Evolutionary conservation across 2,113 vertebrate genomes (phyloP), one percentile per base, ranked within the genome.

Genomic region (Heterotis niloticus): DNA sequence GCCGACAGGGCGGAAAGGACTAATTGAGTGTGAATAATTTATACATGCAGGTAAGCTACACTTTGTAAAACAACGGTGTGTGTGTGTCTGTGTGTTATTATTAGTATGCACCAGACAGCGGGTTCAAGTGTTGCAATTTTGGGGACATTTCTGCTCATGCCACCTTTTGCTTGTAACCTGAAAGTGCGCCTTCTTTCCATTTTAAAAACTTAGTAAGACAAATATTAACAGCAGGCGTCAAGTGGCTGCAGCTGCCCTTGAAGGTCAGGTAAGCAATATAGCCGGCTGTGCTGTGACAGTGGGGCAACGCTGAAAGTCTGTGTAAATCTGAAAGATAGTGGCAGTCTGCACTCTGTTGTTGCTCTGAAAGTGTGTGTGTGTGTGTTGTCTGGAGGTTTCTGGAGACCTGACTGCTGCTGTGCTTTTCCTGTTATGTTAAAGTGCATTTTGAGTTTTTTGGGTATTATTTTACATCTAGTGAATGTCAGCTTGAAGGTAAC

Each of bases 371-470:
- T 11, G 59, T 62, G 59, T 62, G 57, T 59, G 57, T 59, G 59
- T 20, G 59, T 62, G 59, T 20, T 62, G 59, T 62, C 3, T 62
- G 59, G 13, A 20, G 13, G 59, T 62, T 14, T 62, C 13, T 62
- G 10, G 13, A 20, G 13, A 20, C 2, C 18, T 14, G 13, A 20
- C 20, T 83, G 85, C 26, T 82, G 1, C 81, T 60, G 9, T 83
- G 52, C 87, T 44, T 44, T 44, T 44, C 34, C 34, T 44, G 7
- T 44, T 44, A 2, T 44, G 34, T 44, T 44, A 44, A 2, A 44
- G 34, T 44, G 34, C 34, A 4, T 44, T 44, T 44, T 44, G 7
- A 44, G 7, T 44, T 44, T 7, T 4, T 7, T 44, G 7, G 34
- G 34, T 7, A 44, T 44, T 44, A 44, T 44, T 44, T 44, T 44